phyloP scores from a whole-genome alignment of 2,797 vertebrate species.

The Phrynocephalus forsythii region DNA sequence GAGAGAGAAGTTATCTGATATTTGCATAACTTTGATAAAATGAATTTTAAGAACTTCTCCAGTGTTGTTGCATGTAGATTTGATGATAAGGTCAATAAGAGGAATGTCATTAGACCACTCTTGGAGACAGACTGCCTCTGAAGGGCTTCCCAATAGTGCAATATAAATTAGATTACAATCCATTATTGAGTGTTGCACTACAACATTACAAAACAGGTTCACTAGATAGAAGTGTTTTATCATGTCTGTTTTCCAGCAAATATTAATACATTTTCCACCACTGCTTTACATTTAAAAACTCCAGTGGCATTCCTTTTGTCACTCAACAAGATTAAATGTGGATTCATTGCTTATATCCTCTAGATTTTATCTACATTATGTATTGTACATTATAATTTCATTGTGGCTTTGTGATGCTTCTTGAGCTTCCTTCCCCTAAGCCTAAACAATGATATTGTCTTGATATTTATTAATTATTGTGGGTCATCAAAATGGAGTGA shows the following conservation, averaged over 20 bases:
- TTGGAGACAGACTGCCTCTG: slow-evolving; percentile 32
- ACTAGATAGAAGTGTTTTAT: slow-evolving; percentile 30
- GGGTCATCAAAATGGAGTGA: neutral
- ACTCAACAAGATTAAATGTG: slow-evolving; percentile 18
- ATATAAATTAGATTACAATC: slow-evolving; percentile 42
- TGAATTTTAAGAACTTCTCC: slow-evolving; percentile 41
- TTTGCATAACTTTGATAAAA: slow-evolving; percentile 31
- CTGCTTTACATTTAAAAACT: slow-evolving; percentile 30
- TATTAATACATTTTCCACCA: neutral
- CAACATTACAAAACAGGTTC: slow-evolving; percentile 32
- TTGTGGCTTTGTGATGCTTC: slow-evolving; percentile 14
- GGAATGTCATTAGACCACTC: slow-evolving; percentile 36
- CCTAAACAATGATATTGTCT: neutral
- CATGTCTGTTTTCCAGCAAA: slow-evolving; percentile 33
- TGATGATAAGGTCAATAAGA: slow-evolving; percentile 42
- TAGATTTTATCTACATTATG: neutral
- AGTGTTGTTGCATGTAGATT: slow-evolving; percentile 13
- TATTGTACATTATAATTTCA: slow-evolving; percentile 13
- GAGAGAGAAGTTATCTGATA: slow-evolving; percentile 6
- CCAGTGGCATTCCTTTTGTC: neutral
- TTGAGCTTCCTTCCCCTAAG: neutral
- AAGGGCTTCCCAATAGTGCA: slow-evolving; percentile 40
- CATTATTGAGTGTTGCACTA: slow-evolving; percentile 14
- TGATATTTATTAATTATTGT: neutral
- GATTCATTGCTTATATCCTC: slow-evolving; percentile 17